Base-by-base conservation (phyloP, 1,140 invertebrate genomes). In the Hycleus cichorii region DNA sequence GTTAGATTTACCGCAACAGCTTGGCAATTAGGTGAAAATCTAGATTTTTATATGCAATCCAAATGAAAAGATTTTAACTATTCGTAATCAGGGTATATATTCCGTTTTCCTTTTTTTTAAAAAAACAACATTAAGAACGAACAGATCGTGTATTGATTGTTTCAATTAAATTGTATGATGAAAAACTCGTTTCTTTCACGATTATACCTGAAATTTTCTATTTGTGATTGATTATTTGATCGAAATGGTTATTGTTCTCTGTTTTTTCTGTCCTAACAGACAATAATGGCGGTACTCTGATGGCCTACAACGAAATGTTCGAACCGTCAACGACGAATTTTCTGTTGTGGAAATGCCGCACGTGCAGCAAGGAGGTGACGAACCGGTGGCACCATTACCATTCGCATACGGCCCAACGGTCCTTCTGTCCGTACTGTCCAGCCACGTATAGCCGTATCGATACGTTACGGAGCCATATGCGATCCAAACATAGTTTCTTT, bases 351-450 rank as follows among this genome's bases (percentile, higher is more conserved):
- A 81, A 81, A 71, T 92, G 89, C 76, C 85, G 85, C 63, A 81
- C 83, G 12, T 92, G 89, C 75, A 83, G 85, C 68, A 92, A 91
- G 79, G 83, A 89, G 77, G 89, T 91, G 53, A 87, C 88, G 70
- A 90, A 90, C 75, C 78, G 88, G 68, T 90, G 89, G 88, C 89
- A 92, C 75, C 89, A 91, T 76, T 88, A 83, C 76, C 88, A 90
- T 75, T 88, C 86, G 61, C 89, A 91, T 74, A 88, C 85, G 42
- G 81, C 85, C 47, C 83, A 88, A 74, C 79, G 88, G 62, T 89
- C 85, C 59, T 81, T 82, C 65, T 91, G 89, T 73, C 88, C 88
- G 39, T 89, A 89, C 73, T 92, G 89, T 76, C 83, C 86, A 57
- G 87, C 88, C 64, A 88, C 87, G 45, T 92, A 91, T 78, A 90